These are phyloP conservation scores for Zoanthus solanderi DNA, from an alignment of 92 coral and sea anemone species.

Conservation along the genomic window DNA sequence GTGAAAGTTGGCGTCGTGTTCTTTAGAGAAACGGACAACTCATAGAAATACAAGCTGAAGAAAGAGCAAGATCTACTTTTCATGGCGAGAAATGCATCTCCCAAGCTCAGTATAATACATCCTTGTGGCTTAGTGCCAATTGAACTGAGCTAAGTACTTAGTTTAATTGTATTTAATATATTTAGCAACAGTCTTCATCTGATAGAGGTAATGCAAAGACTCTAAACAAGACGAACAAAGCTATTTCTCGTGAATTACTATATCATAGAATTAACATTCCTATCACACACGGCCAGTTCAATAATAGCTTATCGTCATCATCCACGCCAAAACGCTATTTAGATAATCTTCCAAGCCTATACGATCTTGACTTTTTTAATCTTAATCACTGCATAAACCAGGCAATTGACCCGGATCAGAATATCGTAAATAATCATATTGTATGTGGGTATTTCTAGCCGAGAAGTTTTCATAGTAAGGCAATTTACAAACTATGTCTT, in stretches of 20 bases:
- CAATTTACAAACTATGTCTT: no score
- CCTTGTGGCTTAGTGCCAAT: neutral
- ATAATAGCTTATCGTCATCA: constrained; percentile 1
- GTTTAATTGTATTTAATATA: neutral
- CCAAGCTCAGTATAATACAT: constrained; percentile 3
- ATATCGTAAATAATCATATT: constrained; percentile 19
- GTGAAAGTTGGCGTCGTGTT: neutral
- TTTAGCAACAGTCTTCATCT: neutral
- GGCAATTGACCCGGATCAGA: constrained; percentile 20
- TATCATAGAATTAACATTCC: constrained; percentile 19
- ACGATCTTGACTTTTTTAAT: constrained; percentile 10
- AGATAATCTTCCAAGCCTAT: constrained; percentile 17
- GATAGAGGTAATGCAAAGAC: neutral
- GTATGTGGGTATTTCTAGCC: constrained; percentile 5
- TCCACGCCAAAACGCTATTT: constrained; percentile 13
- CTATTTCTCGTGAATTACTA: constrained; percentile 14
- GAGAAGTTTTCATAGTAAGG: neutral
- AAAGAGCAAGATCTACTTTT: neutral
- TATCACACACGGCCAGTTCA: constrained; percentile 16
- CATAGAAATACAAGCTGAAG: neutral
- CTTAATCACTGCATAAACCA: neutral
- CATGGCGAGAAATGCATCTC: neutral
- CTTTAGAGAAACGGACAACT: neutral
- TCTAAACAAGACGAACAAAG: constrained; percentile 2
- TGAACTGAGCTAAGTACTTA: neutral